phyloP scores from a whole-genome alignment of 2,888 invertebrate genomes.

The Pachymerium ferrugineum region DNA sequence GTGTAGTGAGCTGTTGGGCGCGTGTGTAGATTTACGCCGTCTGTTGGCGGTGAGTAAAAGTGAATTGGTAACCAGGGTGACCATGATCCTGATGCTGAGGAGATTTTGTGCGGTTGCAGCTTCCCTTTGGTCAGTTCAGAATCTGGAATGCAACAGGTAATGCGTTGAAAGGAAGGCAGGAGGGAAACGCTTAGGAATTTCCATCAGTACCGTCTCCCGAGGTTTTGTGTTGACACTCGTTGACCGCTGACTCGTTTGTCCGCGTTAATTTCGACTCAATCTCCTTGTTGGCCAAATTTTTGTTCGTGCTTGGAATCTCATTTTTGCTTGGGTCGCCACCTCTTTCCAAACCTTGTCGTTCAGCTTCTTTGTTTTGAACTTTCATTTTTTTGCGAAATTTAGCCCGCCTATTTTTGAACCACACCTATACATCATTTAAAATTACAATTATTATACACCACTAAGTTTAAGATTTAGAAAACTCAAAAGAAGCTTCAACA shows the following conservation, averaged over 20 bases:
- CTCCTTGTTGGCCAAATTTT: too few relatives aligned
- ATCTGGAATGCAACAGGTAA: too few relatives aligned
- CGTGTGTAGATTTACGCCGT: not conserved
- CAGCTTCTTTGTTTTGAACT: slow-evolving; percentile 30
- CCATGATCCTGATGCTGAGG: not conserved
- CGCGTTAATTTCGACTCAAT: too few relatives aligned
- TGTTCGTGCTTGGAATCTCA: not conserved
- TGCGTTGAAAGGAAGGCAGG: not conserved
- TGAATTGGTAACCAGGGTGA: not conserved
- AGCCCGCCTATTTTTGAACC: slow-evolving; percentile 51
- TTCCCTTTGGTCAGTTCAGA: not conserved
- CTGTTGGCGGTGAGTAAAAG: not conserved
- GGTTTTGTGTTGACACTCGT: not conserved
- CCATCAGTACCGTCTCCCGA: not conserved
- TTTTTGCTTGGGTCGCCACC: too few relatives aligned
- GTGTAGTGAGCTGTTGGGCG: not conserved
- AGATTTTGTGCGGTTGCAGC: not conserved
- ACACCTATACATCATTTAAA: too few relatives aligned
- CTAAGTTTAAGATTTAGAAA: too few relatives aligned
- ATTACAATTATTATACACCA: too few relatives aligned
- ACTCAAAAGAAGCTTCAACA: not conserved
- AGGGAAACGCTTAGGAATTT: not conserved
- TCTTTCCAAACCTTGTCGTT: not conserved
- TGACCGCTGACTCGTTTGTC: not conserved
- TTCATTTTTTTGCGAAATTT: slow-evolving; percentile 49